Evolutionary conservation across 2,113 vertebrate species (phyloP), one percentile per base, ranked within the genome.

Genomic region (Notothenia coriiceps): DNA sequence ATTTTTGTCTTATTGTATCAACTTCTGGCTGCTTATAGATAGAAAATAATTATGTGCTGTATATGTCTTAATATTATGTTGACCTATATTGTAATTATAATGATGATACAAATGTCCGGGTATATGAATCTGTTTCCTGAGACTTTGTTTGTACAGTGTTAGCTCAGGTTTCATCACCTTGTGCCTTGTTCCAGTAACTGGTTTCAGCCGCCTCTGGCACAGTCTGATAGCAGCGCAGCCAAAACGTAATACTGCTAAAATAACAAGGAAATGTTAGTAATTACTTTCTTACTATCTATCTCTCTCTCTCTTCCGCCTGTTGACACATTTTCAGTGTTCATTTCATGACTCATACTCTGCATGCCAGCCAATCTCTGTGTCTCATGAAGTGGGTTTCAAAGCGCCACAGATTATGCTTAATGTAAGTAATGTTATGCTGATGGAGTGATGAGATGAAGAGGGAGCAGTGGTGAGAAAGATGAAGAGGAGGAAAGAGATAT

Each of bases 201-300:
- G 44, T 71, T 57, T 69, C 62, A 76, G 62, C 69, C 61, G 40
- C 55, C 1, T 14, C 60, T 86, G 70, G 64, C 67, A 74, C 35
- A 6, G 60, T 60, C 73, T 73, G 44, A 65, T 4, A 47, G 59
- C 25, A 67, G 6, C 60, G 50, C 49, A 81, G 70, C 61, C 60
- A 70, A 62, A 83, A 79, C 63, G 17, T 33, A 74, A 80, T 75
- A 55, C 71, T 56, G 25, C 57, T 74, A 76, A 80, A 83, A 83
- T 83, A 68, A 82, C 71, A 70, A 74, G 81, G 43, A 80, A 90
- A 85, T 80, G 46, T 81, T 71, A 63, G 63, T 54, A 59, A 57
- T 74, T 57, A 71, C 62, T 33, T 77, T 59, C 63, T 59, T 18
- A 12, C 43, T 50, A 57, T 79, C 7, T 20, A 47, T 61, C 22